Conservation (phyloP, 2,888 invertebrate species). For the Synergus umbraculus region DNA sequence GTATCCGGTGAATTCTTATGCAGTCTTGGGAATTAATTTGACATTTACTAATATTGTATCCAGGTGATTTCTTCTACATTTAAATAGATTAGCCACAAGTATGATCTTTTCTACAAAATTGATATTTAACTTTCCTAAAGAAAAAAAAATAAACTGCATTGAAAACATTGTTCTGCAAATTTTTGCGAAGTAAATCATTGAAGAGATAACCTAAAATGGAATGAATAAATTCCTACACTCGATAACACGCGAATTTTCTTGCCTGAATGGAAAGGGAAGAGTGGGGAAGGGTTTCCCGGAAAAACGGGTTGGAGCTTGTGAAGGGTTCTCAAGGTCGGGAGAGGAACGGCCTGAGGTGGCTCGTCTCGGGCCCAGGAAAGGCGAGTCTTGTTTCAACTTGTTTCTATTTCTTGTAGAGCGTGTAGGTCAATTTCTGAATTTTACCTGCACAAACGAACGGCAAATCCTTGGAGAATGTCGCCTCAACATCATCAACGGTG, state of each 20-base stretch:
- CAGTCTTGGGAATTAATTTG: not conserved
- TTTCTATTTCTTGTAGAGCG: constrained; percentile 14
- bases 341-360: constrained; percentile 70
- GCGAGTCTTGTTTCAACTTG: constrained; percentile 27
- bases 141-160: too few relatives aligned
- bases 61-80: too few relatives aligned
- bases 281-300: constrained; percentile 23
- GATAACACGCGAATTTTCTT: not conserved
- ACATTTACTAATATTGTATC: too few relatives aligned
- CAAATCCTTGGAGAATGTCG: constrained; percentile 79
- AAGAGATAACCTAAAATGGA: not conserved
- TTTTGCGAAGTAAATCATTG: not conserved
- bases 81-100: too few relatives aligned
- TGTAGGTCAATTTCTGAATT: constrained; percentile 50
- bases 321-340: constrained; percentile 68
- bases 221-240: not conserved
- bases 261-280: not conserved
- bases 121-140: too few relatives aligned
- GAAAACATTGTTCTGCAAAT: not conserved
- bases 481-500: constrained; percentile 71
- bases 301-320: constrained; percentile 30
- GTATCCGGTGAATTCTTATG: not conserved
- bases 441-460: constrained; percentile 82
- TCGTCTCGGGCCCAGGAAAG: constrained; percentile 28
- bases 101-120: not conserved